Evolutionary conservation across 2,113 vertebrate species (phyloP).

Genomic region (Barbus barbus): DNA sequence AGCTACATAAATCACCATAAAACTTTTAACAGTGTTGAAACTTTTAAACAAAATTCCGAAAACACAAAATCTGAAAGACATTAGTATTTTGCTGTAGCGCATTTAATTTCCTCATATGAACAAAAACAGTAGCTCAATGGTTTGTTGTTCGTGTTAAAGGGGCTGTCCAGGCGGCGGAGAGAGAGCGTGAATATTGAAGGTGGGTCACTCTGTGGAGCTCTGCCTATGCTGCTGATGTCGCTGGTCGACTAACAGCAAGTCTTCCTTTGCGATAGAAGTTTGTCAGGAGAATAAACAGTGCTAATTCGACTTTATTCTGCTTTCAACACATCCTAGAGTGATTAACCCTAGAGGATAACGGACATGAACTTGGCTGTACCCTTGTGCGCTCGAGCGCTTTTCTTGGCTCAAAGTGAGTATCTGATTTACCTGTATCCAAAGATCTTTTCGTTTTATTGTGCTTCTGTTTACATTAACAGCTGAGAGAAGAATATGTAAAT

Average conservation of each 20-base stretch:
- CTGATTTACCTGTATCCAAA: background rate
- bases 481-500: background rate
- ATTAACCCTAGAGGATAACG: background rate
- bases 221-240: slow-evolving; percentile 47
- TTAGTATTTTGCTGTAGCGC: background rate
- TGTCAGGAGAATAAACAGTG: background rate
- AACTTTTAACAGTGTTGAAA: background rate
- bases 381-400: slow-evolving; percentile 1
- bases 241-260: slow-evolving; percentile 53
- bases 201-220: background rate
- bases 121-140: background rate
- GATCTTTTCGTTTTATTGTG: background rate
- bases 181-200: background rate
- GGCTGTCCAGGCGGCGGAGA: background rate
- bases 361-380: slow-evolving; percentile 32
- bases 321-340: background rate
- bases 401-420: slow-evolving; percentile 51
- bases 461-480: background rate
- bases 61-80: background rate
- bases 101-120: background rate
- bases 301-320: background rate
- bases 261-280: background rate
- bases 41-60: background rate
- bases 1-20: background rate
- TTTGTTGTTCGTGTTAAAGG: background rate